A percentile compares a stretch with the other conserved stretches of the same genome.
phyloP scores from a whole-genome alignment of 1,140 invertebrate species.

The Akabosia matsudoensis region DNA sequence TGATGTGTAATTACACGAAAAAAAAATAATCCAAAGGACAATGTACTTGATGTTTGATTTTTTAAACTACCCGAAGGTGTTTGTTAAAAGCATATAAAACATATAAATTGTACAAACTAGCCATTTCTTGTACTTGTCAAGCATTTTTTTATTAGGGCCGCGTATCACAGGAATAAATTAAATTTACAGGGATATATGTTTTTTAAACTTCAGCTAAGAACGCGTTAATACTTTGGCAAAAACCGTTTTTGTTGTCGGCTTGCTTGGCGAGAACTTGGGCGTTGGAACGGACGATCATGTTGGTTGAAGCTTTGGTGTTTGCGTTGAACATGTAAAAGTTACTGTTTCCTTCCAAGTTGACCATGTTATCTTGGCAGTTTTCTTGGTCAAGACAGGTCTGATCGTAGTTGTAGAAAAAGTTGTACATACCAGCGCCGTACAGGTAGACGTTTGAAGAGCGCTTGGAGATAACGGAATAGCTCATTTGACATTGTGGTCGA shows the following conservation, averaged over 20 bases:
- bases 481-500: constrained; percentile 31
- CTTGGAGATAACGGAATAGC: constrained; percentile 23
- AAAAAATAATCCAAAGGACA: too few relatives aligned
- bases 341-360: constrained; percentile 33
- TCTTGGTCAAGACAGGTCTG: constrained; percentile 43
- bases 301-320: constrained; percentile 42
- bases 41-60: too few relatives aligned
- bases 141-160: too few relatives aligned
- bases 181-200: neutral
- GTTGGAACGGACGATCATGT: constrained; percentile 35
- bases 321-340: constrained; percentile 38
- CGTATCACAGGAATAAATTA: too few relatives aligned
- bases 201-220: constrained; percentile 30
- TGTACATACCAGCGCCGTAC: constrained; percentile 44
- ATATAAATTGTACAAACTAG: too few relatives aligned
- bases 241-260: constrained; percentile 36
- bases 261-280: constrained; percentile 18
- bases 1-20: too few relatives aligned
- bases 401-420: constrained; percentile 45
- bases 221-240: constrained; percentile 43
- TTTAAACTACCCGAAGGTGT: too few relatives aligned
- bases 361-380: constrained; percentile 38
- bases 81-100: too few relatives aligned
- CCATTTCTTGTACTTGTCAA: too few relatives aligned
- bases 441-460: constrained; percentile 35